Evolutionary conservation across 2,888 invertebrate species (phyloP), one percentile per base, ranked within the genome.

Genomic region (Athripsodes cinereus): DNA sequence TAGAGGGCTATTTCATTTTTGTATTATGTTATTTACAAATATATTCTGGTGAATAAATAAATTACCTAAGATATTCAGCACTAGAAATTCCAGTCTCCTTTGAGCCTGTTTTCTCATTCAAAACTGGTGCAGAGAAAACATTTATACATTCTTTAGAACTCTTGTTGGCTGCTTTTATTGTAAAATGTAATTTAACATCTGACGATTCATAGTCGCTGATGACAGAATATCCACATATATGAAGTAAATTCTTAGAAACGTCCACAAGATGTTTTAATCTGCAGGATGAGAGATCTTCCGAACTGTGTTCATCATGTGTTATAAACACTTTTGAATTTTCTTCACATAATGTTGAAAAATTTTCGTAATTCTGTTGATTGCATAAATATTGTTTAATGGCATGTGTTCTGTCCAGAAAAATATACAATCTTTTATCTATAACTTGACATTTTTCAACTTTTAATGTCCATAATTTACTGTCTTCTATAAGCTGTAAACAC

Each of bases 61-160:
- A 61, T 66, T 71, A 81, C 83, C 74, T 76, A 64, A 79, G 74
- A 69, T 81, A 83, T n/a, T 80, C 75, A 44, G 74, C 68, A 60
- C 79, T 75, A 47, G 67, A 76, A n/a, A 80, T 67, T 40, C 59
- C 58, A 2, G 62, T 72, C 67, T 83, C 82, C 69, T 83, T 83
- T 21, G 70, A 68, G 59, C 81, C 80, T n/a, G 74, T 74, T 59
- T 73, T 72, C 5, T 73, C 70, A 76, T 83, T 85, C 22, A 83
- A 70, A 1, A 87, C 85, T 22, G 82, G 73, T 1, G 85, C 87
- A 71, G 85, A 85, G 3, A 81, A 64, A 35, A 80, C 66, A 31
- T 68, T 65, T 48, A 64, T 65, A 55, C 65, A 66, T 47, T 66
- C 65, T 6, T 66, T 63, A 57, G 62, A 61, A n/a, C 66, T 61